Conservation (phyloP, 2,888 invertebrate genomes). For the Caenorhabditis uteleia region DNA sequence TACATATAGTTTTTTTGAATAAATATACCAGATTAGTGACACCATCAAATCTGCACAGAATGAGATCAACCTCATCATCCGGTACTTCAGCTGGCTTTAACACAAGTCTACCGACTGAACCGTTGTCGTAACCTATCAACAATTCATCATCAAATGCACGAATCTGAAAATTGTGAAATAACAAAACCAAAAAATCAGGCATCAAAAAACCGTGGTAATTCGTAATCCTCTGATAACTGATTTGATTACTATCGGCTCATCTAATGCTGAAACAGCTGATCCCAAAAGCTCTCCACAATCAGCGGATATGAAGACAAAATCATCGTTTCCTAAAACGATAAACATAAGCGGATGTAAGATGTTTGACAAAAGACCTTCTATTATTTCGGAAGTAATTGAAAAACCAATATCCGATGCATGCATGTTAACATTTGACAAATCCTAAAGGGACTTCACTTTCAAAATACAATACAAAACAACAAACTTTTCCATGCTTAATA, state of each 20-base stretch:
- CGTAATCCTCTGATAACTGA: slow-evolving; percentile 10
- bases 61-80: slow-evolving; percentile 16
- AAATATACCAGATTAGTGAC: slow-evolving; percentile 31
- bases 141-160: slow-evolving; percentile 16
- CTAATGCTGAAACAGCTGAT: slow-evolving; percentile 12
- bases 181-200: not conserved
- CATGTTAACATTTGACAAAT: slow-evolving; percentile 44
- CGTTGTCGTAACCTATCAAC: slow-evolving; percentile 37
- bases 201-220: slow-evolving; percentile 14
- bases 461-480: too few relatives aligned
- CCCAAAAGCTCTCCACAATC: slow-evolving; percentile 28
- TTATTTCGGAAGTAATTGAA: slow-evolving; percentile 34
- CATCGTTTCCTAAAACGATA: slow-evolving; percentile 17
- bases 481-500: slow-evolving; percentile 45
- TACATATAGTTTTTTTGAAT: slow-evolving; percentile 4
- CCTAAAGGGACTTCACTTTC: slow-evolving; percentile 18
- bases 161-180: slow-evolving; percentile 13
- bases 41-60: slow-evolving; percentile 32
- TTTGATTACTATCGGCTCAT: slow-evolving; percentile 37
- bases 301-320: slow-evolving; percentile 23
- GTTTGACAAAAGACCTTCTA: slow-evolving; percentile 39
- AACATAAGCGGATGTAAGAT: slow-evolving; percentile 1
- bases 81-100: not conserved
- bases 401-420: slow-evolving; percentile 50
- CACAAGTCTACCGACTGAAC: slow-evolving; percentile 27